These are phyloP conservation scores for Odontocerum albicorne DNA, from an alignment of 2,888 invertebrate genomes.

Conservation along the genomic window DNA sequence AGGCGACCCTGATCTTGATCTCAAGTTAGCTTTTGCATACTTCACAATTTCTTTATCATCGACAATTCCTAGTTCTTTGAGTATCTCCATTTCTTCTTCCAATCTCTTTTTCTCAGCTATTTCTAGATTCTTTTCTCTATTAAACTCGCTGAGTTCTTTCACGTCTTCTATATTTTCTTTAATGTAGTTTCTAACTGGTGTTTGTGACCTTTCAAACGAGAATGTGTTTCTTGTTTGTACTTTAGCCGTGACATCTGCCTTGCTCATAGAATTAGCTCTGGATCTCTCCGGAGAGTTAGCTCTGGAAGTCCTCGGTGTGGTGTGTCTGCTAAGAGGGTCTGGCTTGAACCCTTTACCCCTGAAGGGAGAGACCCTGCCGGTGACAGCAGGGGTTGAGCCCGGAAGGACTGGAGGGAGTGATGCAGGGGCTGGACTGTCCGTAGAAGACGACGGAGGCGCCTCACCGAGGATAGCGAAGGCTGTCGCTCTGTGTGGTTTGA, in stretches of 20 bases:
- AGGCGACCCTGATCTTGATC: constrained; percentile 54
- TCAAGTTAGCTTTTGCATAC: constrained; percentile 47
- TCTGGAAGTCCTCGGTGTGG: constrained; percentile 56
- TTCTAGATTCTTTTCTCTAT: constrained; percentile 54
- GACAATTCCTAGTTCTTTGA: constrained; percentile 53
- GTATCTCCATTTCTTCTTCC: constrained; percentile 53
- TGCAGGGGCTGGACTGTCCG: not conserved
- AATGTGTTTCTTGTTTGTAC: constrained; percentile 45
- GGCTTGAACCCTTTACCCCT: constrained; percentile 54
- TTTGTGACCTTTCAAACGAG: constrained; percentile 44
- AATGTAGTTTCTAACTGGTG: constrained; percentile 50
- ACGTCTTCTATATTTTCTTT: constrained; percentile 56
- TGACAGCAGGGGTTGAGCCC: constrained; percentile 48
- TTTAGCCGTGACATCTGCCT: constrained; percentile 52
- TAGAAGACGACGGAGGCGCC: constrained; percentile 42
- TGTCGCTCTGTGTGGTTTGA: constrained; percentile 64
- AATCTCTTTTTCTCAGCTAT: constrained; percentile 49
- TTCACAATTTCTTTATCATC: constrained; percentile 50
- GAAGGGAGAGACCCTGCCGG: constrained; percentile 62
- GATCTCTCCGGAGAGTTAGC: constrained; percentile 50
- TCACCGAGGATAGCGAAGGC: constrained; percentile 72
- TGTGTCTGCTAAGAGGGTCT: constrained; percentile 55
- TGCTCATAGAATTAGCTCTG: constrained; percentile 50
- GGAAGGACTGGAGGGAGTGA: constrained; percentile 42
- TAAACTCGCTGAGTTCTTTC: constrained; percentile 53